Percentiles rank a stretch among this genome's conserved stretches.
These are phyloP conservation scores for Ricordea florida DNA, from an alignment of 92 coral and sea anemone species.

Conservation along the genomic window DNA sequence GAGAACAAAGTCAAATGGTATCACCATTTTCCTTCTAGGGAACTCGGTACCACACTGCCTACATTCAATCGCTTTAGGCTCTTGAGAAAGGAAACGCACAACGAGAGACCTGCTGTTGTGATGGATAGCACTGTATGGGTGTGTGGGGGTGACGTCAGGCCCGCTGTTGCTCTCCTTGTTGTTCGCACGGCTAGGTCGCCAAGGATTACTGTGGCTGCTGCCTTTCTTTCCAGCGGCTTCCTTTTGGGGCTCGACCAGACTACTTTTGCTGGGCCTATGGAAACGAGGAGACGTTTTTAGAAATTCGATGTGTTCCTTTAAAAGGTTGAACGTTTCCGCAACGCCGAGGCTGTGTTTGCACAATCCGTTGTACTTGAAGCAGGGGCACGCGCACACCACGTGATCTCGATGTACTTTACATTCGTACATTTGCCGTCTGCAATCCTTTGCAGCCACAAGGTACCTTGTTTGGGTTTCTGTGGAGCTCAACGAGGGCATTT, in stretches of 20 bases:
- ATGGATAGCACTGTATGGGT: constrained; percentile 41
- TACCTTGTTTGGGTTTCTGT: neutral
- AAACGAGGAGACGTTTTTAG: constrained; percentile 23
- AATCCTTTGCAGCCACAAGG: constrained; percentile 54
- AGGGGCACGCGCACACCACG: constrained; percentile 49
- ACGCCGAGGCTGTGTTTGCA: constrained; percentile 59
- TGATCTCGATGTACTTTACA: constrained; percentile 42
- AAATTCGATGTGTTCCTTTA: constrained; percentile 32
- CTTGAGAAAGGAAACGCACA: constrained; percentile 13
- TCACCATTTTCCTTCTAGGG: constrained; percentile 18
- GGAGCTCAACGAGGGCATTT: constrained; percentile 16
- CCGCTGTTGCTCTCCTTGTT: constrained; percentile 8
- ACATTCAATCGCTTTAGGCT: constrained; percentile 40
- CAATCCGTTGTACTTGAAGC: constrained; percentile 40
- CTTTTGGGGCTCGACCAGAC: constrained; percentile 26
- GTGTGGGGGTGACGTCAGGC: constrained; percentile 18
- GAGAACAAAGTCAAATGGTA: constrained; percentile 23
- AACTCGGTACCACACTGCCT: constrained; percentile 44
- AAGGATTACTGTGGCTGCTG: constrained; percentile 26
- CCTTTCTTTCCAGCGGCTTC: constrained; percentile 50
- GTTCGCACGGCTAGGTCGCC: constrained; percentile 25
- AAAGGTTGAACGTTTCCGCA: constrained; percentile 4
- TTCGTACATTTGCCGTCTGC: constrained; percentile 34
- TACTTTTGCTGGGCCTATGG: constrained; percentile 27
- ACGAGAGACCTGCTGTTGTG: constrained; percentile 34